A percentile compares a stretch with the other conserved stretches of the same genome.
Conservation (phyloP, 2,797 vertebrate genomes). For the Myotis daubentonii region DNA sequence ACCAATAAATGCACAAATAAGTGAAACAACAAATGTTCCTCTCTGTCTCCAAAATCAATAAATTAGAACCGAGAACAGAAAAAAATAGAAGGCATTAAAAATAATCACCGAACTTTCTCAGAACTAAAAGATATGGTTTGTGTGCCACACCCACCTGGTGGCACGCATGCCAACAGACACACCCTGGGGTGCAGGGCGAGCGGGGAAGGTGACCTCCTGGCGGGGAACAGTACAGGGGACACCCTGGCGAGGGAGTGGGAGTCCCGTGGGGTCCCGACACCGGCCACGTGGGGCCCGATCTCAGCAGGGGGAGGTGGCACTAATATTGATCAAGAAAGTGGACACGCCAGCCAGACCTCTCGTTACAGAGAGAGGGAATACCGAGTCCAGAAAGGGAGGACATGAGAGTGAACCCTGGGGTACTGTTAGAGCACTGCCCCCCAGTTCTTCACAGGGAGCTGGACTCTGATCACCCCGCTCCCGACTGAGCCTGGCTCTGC, state of each 20-base stretch:
- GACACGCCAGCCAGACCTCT: not conserved
- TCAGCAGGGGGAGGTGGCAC: not conserved
- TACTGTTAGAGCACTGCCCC: not conserved
- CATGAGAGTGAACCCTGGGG: not conserved
- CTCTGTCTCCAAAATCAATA: too few species aligned
- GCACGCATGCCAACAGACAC: not conserved
- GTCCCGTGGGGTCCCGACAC: not conserved
- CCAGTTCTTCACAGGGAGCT: too few species aligned
- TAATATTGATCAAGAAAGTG: rapidly evolving
- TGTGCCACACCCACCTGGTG: not conserved
- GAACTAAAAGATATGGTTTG: not conserved
- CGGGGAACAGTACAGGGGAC: not conserved
- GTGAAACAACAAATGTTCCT: too few species aligned
- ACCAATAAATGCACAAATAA: too few species aligned
- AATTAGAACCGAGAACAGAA: not conserved
- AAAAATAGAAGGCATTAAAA: not conserved
- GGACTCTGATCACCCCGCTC: not conserved
- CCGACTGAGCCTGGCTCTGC: not conserved
- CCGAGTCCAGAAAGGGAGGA: not conserved
- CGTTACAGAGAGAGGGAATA: too few species aligned
- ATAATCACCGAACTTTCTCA: not conserved
- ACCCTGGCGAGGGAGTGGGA: not conserved
- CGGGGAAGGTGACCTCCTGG: not conserved
- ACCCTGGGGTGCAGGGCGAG: not conserved
- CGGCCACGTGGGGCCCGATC: not conserved